Evolutionary conservation across 2,797 vertebrate genomes (phyloP).

Genomic region (Melopsittacus undulatus): DNA sequence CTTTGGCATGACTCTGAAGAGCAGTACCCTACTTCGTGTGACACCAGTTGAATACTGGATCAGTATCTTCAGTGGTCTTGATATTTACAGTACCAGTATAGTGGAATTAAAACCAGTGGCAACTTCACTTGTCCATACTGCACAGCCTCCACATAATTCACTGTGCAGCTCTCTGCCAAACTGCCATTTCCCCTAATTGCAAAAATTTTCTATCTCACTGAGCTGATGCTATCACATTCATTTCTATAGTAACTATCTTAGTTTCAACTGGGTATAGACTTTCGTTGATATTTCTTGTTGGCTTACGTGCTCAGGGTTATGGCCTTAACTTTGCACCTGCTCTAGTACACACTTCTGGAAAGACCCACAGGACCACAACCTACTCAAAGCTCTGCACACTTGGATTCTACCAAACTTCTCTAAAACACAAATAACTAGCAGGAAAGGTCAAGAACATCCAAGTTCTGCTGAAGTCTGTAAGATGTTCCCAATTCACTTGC

Average conservation of each 20-base stretch:
- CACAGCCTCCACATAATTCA: neutral
- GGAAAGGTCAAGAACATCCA: neutral
- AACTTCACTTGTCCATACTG: neutral
- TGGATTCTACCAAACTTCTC: neutral
- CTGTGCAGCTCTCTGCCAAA: neutral
- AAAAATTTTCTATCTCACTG: neutral
- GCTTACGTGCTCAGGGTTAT: neutral
- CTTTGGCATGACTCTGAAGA: neutral
- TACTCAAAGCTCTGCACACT: neutral
- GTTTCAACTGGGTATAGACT: neutral
- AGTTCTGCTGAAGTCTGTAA: neutral
- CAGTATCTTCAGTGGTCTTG: neutral
- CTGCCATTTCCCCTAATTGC: neutral
- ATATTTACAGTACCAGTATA: neutral
- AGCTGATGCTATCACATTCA: conserved; percentile 4
- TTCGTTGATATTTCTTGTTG: neutral
- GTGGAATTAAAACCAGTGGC: neutral
- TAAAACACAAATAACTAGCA: neutral
- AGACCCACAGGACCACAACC: neutral
- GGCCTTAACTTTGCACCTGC: neutral
- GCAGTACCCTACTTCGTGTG: neutral
- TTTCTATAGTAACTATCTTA: conserved; percentile 25
- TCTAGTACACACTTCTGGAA: neutral
- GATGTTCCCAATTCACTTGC: neutral
- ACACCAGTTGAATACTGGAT: neutral